These are phyloP conservation scores for Aphidius ervi DNA, from an alignment of 1,140 invertebrate species.

Conservation along the genomic window DNA sequence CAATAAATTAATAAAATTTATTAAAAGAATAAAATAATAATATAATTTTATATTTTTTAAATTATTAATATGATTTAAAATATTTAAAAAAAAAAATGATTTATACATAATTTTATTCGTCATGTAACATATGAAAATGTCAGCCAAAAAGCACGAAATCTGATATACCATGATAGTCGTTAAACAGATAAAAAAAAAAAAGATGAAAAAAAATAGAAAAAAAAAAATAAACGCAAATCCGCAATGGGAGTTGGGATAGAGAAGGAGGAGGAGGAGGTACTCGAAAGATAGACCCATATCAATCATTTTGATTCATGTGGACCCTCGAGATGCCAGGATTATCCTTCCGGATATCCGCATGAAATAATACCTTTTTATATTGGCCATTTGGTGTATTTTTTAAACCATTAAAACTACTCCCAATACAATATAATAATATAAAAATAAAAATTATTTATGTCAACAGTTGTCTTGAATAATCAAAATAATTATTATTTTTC, in stretches of 20 bases:
- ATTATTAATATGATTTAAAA: too few species aligned
- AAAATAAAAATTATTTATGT: conserved; percentile 1
- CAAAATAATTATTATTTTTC: too few species aligned
- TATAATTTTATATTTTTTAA: too few species aligned
- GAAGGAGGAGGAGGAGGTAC: conserved; percentile 14
- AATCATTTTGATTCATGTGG: conserved; percentile 34
- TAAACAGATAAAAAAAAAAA: conserved; percentile 1
- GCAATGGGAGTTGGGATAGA: neutral
- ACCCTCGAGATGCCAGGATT: conserved; percentile 25
- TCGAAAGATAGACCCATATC: conserved; percentile 25
- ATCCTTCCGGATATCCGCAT: conserved; percentile 31
- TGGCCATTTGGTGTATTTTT: neutral
- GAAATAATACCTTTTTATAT: conserved; percentile 12
- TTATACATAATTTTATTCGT: too few species aligned
- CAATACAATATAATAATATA: neutral
- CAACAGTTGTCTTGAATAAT: too few species aligned
- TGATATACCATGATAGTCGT: conserved; percentile 13
- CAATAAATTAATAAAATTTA: too few species aligned
- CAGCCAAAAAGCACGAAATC: conserved; percentile 17
- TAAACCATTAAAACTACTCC: neutral
- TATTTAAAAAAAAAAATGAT: too few species aligned
- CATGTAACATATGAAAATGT: too few species aligned
- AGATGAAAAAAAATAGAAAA: conserved; percentile 5
- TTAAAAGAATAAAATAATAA: too few species aligned
- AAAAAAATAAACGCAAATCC: conserved; percentile 14